Conservation (phyloP, 2,113 vertebrate genomes). For the Chionis minor region DNA sequence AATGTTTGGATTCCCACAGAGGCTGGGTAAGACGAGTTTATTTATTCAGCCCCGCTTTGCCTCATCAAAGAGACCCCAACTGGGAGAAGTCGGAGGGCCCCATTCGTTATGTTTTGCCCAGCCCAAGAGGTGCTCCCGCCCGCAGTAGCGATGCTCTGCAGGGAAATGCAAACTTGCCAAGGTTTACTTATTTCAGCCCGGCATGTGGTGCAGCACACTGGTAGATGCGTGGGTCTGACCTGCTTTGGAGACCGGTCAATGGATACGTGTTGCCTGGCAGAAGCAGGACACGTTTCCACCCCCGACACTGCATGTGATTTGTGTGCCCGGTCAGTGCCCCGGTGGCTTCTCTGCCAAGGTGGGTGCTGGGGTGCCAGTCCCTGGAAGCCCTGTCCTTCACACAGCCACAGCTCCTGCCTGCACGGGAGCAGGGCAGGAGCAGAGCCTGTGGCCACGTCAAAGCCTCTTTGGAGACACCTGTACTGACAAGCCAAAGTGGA, state of each 20-base stretch:
- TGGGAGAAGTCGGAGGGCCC: neutral
- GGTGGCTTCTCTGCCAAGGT: rapidly evolving
- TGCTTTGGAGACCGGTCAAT: neutral
- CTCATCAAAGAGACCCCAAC: neutral
- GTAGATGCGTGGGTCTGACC: neutral
- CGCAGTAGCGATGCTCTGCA: neutral
- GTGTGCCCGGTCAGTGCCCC: neutral
- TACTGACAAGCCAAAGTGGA: neutral
- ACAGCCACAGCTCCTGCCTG: neutral
- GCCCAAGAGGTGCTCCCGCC: neutral
- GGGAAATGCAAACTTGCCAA: neutral
- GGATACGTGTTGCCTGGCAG: neutral
- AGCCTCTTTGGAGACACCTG: neutral
- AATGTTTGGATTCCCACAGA: neutral
- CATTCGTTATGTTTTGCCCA: neutral
- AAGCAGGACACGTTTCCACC: neutral
- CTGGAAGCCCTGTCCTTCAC: neutral
- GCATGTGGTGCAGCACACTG: neutral
- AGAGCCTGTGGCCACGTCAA: neutral
- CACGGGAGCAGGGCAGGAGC: neutral
- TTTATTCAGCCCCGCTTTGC: neutral
- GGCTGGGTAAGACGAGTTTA: neutral
- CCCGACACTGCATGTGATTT: neutral
- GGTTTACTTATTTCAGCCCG: neutral
- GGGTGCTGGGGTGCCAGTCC: neutral